Evolutionary conservation across 2,797 vertebrate species (phyloP).

Genomic region (Melanotaenia boesemani): DNA sequence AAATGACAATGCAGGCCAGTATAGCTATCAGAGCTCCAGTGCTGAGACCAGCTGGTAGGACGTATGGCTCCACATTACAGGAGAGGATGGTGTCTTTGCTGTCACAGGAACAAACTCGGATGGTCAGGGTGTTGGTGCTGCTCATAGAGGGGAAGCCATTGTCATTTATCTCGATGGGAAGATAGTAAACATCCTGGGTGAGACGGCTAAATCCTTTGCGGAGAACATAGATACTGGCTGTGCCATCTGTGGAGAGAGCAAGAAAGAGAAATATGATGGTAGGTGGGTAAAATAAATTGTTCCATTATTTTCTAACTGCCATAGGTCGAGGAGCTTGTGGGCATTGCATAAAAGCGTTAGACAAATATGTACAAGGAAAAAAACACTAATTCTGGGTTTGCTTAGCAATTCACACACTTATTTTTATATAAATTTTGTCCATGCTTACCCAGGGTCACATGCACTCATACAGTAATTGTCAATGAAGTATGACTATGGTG

Average conservation of each 20-base stretch:
- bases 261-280: constrained; percentile 1
- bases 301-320: constrained; percentile 1
- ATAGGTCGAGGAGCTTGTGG: not conserved
- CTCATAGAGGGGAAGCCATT: constrained; percentile 90
- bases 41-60: constrained; percentile 92
- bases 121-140: constrained; percentile 93
- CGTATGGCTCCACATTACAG: constrained; percentile 92
- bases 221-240: constrained; percentile 89
- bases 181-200: constrained; percentile 90
- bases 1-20: constrained; percentile 95
- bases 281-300: not conserved
- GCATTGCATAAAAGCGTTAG: not conserved
- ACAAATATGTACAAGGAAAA: not conserved
- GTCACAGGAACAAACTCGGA: constrained; percentile 94
- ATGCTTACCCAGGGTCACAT: not conserved
- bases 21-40: constrained; percentile 96
- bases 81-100: constrained; percentile 87
- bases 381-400: not conserved
- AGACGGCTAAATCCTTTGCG: constrained; percentile 91
- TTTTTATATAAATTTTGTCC: not conserved
- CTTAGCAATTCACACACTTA: not conserved
- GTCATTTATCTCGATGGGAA: constrained; percentile 94
- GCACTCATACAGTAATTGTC: constrained; percentile 10
- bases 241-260: constrained; percentile 86
- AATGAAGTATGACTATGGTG: constrained; percentile 52